These are phyloP conservation scores for Plecotus auritus DNA, from an alignment of 2,113 vertebrate genomes.

Conservation along the genomic window DNA sequence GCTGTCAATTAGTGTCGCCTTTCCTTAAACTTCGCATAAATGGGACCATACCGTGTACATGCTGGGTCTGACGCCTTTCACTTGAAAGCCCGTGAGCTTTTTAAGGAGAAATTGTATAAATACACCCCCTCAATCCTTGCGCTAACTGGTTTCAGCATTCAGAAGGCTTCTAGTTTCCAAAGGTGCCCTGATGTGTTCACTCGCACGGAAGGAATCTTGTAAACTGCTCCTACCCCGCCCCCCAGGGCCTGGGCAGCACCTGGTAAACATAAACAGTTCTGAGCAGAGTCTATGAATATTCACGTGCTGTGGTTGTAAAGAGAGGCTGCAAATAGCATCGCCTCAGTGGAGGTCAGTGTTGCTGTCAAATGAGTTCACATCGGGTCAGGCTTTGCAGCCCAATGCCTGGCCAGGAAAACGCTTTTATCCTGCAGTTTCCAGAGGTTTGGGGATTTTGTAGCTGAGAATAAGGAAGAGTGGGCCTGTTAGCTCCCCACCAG, in stretches of 20 bases:
- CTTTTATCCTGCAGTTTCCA: background rate
- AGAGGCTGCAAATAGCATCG: conserved; percentile 40
- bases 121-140: background rate
- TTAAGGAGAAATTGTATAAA: background rate
- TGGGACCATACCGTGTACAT: background rate
- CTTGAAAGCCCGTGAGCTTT: background rate
- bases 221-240: background rate
- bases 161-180: background rate
- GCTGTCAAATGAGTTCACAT: conserved; percentile 20
- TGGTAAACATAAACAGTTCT: conserved; percentile 42
- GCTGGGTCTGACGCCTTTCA: background rate
- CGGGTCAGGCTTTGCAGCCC: conserved; percentile 18
- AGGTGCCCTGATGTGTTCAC: background rate
- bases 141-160: background rate
- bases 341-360: background rate
- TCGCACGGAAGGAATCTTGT: background rate
- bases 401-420: background rate
- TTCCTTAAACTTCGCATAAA: background rate
- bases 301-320: conserved; percentile 15
- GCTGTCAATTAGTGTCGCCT: background rate
- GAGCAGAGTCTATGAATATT: conserved; percentile 47
- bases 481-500: background rate
- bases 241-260: background rate
- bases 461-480: background rate
- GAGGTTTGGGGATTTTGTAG: conserved; percentile 32